Base-by-base conservation (phyloP, 92 coral and sea anemone species). In the Heteractis magnifica region DNA sequence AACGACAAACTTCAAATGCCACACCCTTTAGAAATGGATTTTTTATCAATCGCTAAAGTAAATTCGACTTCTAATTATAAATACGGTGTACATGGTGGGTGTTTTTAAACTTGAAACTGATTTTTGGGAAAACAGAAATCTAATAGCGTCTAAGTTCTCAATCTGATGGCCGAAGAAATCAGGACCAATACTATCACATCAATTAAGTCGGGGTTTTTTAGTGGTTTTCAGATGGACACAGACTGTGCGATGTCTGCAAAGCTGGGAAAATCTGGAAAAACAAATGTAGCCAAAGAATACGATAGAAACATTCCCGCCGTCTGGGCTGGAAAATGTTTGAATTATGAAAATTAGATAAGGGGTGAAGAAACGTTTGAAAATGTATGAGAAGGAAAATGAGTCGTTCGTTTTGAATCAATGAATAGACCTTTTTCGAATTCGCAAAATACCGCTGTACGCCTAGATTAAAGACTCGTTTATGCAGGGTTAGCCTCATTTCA, bases 141-240 rank as follows among this genome's bases (percentile, higher is more conserved):
- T 68, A 68, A 68, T 68, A 68, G 73, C 73, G 44, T 62, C 70
- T n/a, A 62, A 62, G 18, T 62, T 62, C 26, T 68, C 50, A 68
- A 23, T 68, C 4, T 26, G 73, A 26, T 26, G 73, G 73, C 9
- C 8, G 2, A 53, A 53, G 23, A 68, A 68, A 68, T 68, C 73
- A 68, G 23, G 23, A 26, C 73, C 11, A 10, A 68, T 68, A 48
- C 48, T 65, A 65, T 68, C 5, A 68, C 9, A 26, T 68, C 44
- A 68, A 68, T 34, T 34, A 1, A 34, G 44, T 34, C 3, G 49
- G 14, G 20, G 73, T 68, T 68, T 68, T 4, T 18, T 10, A 21
- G 73, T 21, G 73, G 14, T 16, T 62, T 26, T 41, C 73, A 68
- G 73, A 68, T 68, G 73, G 73, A 68, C 11, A 2, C 73, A 68